These are phyloP conservation scores for Temnopleurus reevesii DNA, from an alignment of 53 echinoderm and acorn worm genomes.

Conservation along the genomic window DNA sequence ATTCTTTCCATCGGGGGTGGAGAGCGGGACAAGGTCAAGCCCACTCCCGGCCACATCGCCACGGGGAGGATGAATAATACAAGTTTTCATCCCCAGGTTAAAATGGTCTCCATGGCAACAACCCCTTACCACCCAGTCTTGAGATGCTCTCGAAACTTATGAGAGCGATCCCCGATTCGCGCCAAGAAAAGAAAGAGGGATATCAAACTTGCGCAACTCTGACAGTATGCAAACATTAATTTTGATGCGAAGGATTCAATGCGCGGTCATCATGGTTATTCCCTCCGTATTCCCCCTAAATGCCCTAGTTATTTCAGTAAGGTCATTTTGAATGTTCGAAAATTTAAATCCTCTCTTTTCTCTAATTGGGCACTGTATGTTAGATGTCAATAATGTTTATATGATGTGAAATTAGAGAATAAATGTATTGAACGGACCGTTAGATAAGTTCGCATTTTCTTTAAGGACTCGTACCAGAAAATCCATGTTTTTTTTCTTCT, in stretches of 20 bases:
- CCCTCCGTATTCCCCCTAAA: no score
- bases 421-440: no score
- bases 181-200: not conserved
- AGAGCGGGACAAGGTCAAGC: conserved; percentile 23
- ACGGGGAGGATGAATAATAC: conserved; percentile 5
- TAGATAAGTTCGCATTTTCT: no score
- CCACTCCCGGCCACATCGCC: conserved; percentile 25
- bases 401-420: no score
- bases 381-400: no score
- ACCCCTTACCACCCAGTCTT: not conserved
- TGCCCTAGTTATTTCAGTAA: no score
- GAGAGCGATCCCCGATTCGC: not conserved
- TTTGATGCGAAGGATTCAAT: not conserved
- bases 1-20: not conserved
- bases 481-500: no score
- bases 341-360: no score
- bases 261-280: no score
- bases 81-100: conserved; percentile 4
- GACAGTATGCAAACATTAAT: not conserved
- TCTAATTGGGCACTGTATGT: no score
- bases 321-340: no score
- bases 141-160: not conserved
- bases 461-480: no score
- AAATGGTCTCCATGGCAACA: conserved; percentile 14
- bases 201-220: not conserved